phyloP scores from a whole-genome alignment of 2,888 invertebrate genomes.

The Phorcus lineatus region DNA sequence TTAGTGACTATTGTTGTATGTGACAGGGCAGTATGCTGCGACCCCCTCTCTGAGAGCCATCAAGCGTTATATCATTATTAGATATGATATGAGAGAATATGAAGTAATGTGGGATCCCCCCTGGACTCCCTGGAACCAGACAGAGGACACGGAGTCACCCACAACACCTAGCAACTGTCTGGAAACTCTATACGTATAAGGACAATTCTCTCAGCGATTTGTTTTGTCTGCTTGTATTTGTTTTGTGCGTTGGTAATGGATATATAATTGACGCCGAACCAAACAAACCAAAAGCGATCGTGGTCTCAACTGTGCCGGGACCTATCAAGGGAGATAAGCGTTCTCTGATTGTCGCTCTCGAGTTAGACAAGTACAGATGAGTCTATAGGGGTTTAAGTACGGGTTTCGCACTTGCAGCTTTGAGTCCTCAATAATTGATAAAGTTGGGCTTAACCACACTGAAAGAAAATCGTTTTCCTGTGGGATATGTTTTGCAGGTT shows the following conservation, averaged over 20 bases:
- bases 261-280: slow-evolving; percentile 5
- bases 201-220: neutral
- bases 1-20: no score
- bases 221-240: neutral
- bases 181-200: neutral
- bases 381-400: no score
- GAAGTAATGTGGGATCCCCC: neutral
- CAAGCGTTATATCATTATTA: neutral
- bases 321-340: neutral
- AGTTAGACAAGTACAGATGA: neutral
- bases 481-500: no score
- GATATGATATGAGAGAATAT: neutral
- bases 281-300: neutral
- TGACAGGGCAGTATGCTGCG: no score
- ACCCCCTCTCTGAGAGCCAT: no score
- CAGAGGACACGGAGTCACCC: neutral
- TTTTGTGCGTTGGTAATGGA: neutral
- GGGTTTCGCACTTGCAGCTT: no score
- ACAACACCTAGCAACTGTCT: neutral
- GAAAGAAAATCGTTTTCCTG: no score
- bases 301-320: neutral
- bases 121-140: neutral
- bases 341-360: neutral
- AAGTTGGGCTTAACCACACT: no score
- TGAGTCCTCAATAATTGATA: no score